Evolutionary conservation across 1,140 invertebrate genomes (phyloP).

Genomic region (Teleopsis dalmanni): DNA sequence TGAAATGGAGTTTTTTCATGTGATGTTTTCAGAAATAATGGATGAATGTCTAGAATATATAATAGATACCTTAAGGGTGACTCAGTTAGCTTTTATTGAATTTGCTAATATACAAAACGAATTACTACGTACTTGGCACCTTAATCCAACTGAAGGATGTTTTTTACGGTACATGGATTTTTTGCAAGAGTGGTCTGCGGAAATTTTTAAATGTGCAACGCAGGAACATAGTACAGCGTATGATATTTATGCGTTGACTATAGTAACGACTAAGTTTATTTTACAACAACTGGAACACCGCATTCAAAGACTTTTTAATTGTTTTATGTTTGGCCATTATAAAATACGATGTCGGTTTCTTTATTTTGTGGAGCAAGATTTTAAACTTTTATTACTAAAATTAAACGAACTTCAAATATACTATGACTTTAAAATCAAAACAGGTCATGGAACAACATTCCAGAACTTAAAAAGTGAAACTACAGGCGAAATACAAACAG

Average conservation of each 20-base stretch:
- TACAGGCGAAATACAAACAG: background rate
- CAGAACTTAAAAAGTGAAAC: background rate
- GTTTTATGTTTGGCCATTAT: slow-evolving; percentile 23
- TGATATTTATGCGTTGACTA: slow-evolving; percentile 31
- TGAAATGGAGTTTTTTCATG: slow-evolving; percentile 38
- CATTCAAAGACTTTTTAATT: slow-evolving; percentile 32
- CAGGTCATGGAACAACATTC: slow-evolving; percentile 8
- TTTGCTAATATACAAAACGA: slow-evolving; percentile 26
- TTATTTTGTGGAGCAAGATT: slow-evolving; percentile 24
- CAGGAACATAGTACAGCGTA: slow-evolving; percentile 19
- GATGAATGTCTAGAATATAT: slow-evolving; percentile 31
- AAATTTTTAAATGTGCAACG: slow-evolving; percentile 28
- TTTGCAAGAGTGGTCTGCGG: slow-evolving; percentile 22
- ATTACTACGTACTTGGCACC: slow-evolving; percentile 24
- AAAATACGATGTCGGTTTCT: slow-evolving; percentile 28
- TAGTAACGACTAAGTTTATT: slow-evolving; percentile 26
- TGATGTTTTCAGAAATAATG: slow-evolving; percentile 29
- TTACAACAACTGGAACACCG: slow-evolving; percentile 33
- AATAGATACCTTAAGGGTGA: slow-evolving; percentile 16
- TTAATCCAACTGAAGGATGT: slow-evolving; percentile 20
- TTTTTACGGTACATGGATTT: slow-evolving; percentile 28
- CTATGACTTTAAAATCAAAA: slow-evolving; percentile 27
- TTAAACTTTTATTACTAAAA: slow-evolving; percentile 21
- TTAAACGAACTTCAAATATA: slow-evolving; percentile 28
- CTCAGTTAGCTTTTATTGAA: slow-evolving; percentile 20